Evolutionary conservation across 2,888 invertebrate genomes (phyloP).

Genomic region (Linyphia triangularis): DNA sequence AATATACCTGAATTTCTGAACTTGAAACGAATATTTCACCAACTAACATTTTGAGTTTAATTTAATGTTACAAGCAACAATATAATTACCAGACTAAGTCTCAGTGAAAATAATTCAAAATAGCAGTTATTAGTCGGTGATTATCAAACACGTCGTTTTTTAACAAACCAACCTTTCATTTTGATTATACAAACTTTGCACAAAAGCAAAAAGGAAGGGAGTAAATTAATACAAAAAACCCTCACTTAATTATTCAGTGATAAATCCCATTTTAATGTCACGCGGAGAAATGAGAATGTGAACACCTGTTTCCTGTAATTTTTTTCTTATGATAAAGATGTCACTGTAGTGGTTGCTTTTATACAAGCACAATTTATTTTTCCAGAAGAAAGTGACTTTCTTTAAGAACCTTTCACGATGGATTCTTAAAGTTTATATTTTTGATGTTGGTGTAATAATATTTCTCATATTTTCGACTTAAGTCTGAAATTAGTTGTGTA

Average conservation of each 20-base stretch:
- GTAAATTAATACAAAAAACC: neutral
- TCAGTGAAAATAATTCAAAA: neutral
- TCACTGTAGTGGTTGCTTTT: neutral
- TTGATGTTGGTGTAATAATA: too few species aligned
- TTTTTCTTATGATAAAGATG: slow-evolving; percentile 11
- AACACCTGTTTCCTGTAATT: slow-evolving; percentile 15
- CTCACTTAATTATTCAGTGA: slow-evolving; percentile 26
- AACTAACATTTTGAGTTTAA: too few species aligned
- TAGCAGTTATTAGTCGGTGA: neutral
- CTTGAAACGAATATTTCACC: too few species aligned
- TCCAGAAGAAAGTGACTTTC: neutral
- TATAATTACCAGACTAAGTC: too few species aligned
- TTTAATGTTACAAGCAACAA: too few species aligned
- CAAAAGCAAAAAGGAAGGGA: neutral
- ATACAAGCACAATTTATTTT: slow-evolving; percentile 20
- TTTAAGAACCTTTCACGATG: too few species aligned
- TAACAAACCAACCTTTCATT: neutral
- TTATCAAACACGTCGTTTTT: neutral
- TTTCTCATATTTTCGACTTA: too few species aligned
- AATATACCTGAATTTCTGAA: neutral
- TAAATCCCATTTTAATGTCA: slow-evolving; percentile 23
- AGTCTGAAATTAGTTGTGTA: too few species aligned
- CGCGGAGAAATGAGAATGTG: neutral
- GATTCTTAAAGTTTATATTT: too few species aligned
- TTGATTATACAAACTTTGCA: neutral